Conservation (phyloP, 2,888 invertebrate species). For the Anthoptus insignis region DNA sequence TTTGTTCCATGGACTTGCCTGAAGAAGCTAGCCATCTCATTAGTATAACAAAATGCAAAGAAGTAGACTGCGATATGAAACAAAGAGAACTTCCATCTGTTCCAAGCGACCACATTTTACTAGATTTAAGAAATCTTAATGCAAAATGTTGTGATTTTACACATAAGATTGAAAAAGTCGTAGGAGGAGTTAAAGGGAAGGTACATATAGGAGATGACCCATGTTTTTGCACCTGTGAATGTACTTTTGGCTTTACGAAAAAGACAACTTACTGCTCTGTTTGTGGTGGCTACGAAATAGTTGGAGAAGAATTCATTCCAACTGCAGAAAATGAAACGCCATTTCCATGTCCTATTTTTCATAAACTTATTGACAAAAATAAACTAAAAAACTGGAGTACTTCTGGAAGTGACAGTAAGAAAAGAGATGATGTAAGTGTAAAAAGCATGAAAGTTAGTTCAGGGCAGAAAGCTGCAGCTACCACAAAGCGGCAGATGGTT, state of each 20-base stretch:
- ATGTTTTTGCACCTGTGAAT: conserved; percentile 77
- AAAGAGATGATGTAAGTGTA: conserved; percentile 53
- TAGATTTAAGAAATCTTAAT: conserved; percentile 59
- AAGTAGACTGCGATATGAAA: conserved; percentile 58
- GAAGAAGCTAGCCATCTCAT: conserved; percentile 54
- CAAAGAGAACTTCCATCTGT: conserved; percentile 55
- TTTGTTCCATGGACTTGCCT: conserved; percentile 60
- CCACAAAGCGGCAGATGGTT: conserved; percentile 48
- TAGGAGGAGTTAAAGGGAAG: conserved; percentile 62
- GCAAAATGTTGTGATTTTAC: conserved; percentile 58
- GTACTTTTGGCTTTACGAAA: conserved; percentile 71
- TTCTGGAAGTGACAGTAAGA: conserved; percentile 69
- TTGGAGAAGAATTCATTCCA: conserved; percentile 64
- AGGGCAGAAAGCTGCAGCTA: conserved; percentile 50
- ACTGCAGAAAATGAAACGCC: conserved; percentile 55
- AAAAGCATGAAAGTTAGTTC: conserved; percentile 54
- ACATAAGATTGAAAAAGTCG: conserved; percentile 63
- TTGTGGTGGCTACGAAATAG: conserved; percentile 73
- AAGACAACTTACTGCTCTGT: conserved; percentile 74
- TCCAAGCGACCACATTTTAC: conserved; percentile 60
- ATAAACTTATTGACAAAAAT: conserved; percentile 69
- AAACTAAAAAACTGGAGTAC: conserved; percentile 63
- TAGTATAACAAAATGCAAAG: conserved; percentile 62
- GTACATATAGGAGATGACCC: conserved; percentile 62
- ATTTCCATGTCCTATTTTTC: conserved; percentile 76